Percentiles rank a stretch among this genome's conserved stretches.
Evolutionary conservation across 2,888 invertebrate species (phyloP).

Genomic region (Drosophila multiciliata): DNA sequence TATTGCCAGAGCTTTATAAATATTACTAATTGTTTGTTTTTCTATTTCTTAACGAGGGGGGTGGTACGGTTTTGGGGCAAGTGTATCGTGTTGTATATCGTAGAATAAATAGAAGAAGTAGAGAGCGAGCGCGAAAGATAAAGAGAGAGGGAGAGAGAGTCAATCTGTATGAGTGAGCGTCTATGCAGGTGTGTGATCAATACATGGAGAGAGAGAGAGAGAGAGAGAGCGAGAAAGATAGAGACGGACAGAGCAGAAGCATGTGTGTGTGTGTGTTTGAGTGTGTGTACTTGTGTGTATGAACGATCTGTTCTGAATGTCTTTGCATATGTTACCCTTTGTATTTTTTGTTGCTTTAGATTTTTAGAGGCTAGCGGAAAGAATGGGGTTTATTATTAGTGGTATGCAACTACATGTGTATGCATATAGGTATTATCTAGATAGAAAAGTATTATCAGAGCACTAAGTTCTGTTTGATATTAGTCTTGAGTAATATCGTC

Average conservation of each 20-base stretch:
- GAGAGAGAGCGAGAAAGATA: too few species aligned
- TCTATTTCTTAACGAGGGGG: slow-evolving; percentile 14
- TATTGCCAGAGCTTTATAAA: slow-evolving; percentile 50
- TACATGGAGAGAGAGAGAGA: slow-evolving; percentile 1
- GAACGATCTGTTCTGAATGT: slow-evolving; percentile 24
- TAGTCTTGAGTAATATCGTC: slow-evolving; percentile 23
- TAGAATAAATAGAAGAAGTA: slow-evolving; percentile 24
- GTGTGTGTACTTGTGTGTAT: slow-evolving; percentile 15
- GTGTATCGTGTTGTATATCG: slow-evolving; percentile 40
- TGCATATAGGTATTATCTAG: slow-evolving; percentile 36
- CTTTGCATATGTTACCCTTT: slow-evolving; percentile 18
- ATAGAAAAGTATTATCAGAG: slow-evolving; percentile 11
- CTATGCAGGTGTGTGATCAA: slow-evolving; percentile 6
- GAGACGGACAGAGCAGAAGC: neutral
- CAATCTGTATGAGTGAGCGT: neutral
- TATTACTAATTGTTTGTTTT: slow-evolving; percentile 3
- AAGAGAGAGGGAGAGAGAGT: slow-evolving; percentile 10
- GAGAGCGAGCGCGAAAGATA: slow-evolving; percentile 23
- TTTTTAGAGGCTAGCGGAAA: slow-evolving; percentile 11
- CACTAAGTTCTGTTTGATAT: slow-evolving; percentile 47
- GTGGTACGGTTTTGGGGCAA: slow-evolving; percentile 31
- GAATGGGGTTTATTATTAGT: neutral
- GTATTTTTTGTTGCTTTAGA: slow-evolving; percentile 8
- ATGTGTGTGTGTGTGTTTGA: slow-evolving; percentile 20
- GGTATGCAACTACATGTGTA: slow-evolving; percentile 16